Percentiles rank a stretch among this genome's conserved stretches.
These are phyloP conservation scores for Tigriopus japonicus DNA, from an alignment of 1,140 invertebrate species.

Conservation along the genomic window DNA sequence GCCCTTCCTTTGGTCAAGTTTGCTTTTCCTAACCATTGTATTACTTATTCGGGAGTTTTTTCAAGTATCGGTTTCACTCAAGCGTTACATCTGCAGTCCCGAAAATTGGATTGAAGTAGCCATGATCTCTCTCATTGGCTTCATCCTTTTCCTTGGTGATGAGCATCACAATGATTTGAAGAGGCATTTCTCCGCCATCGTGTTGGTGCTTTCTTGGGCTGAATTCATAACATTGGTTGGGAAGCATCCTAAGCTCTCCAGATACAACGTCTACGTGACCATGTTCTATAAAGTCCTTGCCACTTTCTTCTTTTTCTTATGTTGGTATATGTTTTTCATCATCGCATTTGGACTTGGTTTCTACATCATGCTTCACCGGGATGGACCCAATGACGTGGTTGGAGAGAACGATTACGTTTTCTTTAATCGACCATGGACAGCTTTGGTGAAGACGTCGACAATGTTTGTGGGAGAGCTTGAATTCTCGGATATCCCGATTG, in stretches of 20 bases:
- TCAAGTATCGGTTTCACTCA: not conserved
- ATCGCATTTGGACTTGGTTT: constrained; percentile 18
- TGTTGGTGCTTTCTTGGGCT: constrained; percentile 47
- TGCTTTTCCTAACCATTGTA: constrained; percentile 3
- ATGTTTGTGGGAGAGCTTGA: constrained; percentile 22
- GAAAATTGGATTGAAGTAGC: constrained; percentile 19
- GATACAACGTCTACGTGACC: constrained; percentile 13
- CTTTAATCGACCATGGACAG: constrained; percentile 3
- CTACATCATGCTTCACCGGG: constrained; percentile 20
- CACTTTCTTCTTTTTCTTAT: constrained; percentile 16
- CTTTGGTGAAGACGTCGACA: constrained; percentile 19
- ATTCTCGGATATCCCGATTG: constrained; percentile 19
- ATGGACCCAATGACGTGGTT: not conserved
- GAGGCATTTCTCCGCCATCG: constrained; percentile 35
- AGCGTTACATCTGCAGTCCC: not conserved
- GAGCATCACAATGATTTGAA: not conserved
- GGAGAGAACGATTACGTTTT: constrained; percentile 9
- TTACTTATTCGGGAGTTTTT: not conserved
- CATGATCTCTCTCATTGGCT: constrained; percentile 37
- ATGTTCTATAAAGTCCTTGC: constrained; percentile 12
- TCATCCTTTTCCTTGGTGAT: constrained; percentile 21
- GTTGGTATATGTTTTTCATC: constrained; percentile 17
- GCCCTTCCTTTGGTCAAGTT: constrained; percentile 12
- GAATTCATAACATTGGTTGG: constrained; percentile 53
- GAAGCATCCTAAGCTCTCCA: constrained; percentile 43